phyloP scores from a whole-genome alignment of 30 jellyfish, hydroid and myxozoan genomes.

The Aurelia sp. region DNA sequence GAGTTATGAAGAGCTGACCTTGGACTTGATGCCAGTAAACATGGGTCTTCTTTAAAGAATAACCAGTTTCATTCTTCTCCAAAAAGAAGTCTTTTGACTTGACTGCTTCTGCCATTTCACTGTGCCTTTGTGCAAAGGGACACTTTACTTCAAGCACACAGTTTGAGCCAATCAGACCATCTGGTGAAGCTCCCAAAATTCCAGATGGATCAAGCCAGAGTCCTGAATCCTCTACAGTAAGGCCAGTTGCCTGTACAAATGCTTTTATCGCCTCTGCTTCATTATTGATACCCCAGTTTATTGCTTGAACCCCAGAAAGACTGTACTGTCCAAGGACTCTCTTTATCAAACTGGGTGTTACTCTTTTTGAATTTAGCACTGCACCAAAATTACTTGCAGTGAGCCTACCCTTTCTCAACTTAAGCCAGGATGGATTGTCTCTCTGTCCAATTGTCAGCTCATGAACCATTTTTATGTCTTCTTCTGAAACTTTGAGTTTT shows the following conservation, averaged over 20 bases:
- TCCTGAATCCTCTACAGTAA: background rate
- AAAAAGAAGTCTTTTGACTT: too few species aligned
- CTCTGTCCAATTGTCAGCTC: constrained; percentile 29
- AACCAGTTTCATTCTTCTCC: too few species aligned
- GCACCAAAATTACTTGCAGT: constrained; percentile 38
- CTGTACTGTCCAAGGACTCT: constrained; percentile 6
- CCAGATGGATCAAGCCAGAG: constrained; percentile 18
- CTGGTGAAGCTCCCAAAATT: constrained; percentile 8
- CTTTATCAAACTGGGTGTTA: constrained; percentile 19
- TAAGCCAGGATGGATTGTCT: constrained; percentile 38
- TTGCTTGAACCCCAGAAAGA: constrained; percentile 29
- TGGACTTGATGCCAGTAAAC: too few species aligned
- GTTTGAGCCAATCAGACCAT: background rate
- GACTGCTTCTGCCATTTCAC: too few species aligned
- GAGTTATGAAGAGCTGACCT: background rate
- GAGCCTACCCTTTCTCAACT: constrained; percentile 21
- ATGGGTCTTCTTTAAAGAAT: too few species aligned
- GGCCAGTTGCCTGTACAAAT: background rate
- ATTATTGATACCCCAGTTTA: constrained; percentile 35
- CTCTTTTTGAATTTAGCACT: constrained; percentile 19
- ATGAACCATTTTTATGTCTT: background rate
- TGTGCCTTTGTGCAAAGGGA: constrained; percentile 16
- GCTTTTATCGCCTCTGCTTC: constrained; percentile 36
- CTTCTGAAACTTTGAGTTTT: background rate
- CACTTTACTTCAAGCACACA: constrained; percentile 36